Percentiles rank a stretch among this genome's conserved stretches.
Evolutionary conservation across 2,113 vertebrate species (phyloP).

Genomic region (Megatriorchis doriae): DNA sequence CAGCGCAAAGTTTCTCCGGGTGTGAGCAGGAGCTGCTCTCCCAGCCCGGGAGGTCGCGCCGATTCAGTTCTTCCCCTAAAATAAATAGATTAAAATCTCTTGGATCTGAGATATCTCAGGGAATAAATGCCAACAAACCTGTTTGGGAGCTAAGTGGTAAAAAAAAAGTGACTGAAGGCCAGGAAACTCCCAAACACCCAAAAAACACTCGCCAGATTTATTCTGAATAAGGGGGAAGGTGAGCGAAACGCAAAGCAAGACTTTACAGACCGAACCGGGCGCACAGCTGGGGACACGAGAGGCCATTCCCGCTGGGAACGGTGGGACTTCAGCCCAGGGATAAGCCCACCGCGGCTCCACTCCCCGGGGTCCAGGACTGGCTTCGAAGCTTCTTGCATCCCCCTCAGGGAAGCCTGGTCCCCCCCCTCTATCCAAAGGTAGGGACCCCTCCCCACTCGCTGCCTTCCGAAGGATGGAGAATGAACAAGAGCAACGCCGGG

Average conservation of each 20-base stretch:
- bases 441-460: neutral
- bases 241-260: accelerated
- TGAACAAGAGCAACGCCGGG: accelerated
- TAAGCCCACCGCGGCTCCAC: accelerated
- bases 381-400: neutral
- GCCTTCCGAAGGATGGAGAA: neutral
- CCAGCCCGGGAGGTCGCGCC: accelerated
- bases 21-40: neutral
- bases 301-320: neutral
- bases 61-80: neutral
- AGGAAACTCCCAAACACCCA: neutral
- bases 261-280: accelerated
- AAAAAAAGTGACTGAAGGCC: neutral
- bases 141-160: neutral
- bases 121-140: neutral
- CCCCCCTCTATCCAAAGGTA: neutral
- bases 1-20: neutral
- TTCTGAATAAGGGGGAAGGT: neutral
- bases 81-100: neutral
- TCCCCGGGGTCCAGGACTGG: accelerated
- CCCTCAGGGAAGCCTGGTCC: neutral
- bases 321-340: accelerated
- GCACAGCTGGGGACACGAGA: neutral
- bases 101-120: neutral
- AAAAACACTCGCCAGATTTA: neutral